Percentiles rank a stretch among this genome's conserved stretches.
phyloP scores from a whole-genome alignment of 1,140 invertebrate genomes.

The Ylistrum balloti region DNA sequence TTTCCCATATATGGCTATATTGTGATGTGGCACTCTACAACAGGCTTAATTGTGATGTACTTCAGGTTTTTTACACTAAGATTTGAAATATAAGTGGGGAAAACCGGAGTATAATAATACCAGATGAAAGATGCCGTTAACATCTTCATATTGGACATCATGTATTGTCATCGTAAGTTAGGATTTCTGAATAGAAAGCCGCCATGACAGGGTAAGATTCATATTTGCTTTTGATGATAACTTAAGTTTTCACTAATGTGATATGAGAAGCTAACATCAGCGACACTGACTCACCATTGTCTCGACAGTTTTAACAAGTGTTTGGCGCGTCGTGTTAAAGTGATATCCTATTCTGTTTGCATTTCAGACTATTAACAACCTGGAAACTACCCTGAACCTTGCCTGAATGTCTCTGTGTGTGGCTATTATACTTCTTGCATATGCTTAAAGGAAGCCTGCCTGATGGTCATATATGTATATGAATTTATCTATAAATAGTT shows the following conservation, averaged over 20 bases:
- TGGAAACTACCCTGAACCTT: background rate
- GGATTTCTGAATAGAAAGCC: background rate
- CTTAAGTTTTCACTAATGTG: too few relatives aligned
- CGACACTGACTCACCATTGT: conserved; percentile 13
- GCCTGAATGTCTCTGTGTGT: background rate
- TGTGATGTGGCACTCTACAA: too few relatives aligned
- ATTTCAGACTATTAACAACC: background rate
- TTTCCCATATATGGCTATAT: too few relatives aligned
- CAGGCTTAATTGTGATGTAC: too few relatives aligned
- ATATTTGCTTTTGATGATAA: background rate
- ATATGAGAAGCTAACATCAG: background rate
- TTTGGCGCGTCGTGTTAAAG: background rate
- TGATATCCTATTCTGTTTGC: background rate
- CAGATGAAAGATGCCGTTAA: too few relatives aligned
- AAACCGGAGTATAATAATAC: background rate
- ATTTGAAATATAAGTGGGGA: background rate
- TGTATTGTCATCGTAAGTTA: too few relatives aligned
- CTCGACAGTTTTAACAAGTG: background rate
- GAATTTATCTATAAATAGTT: too few relatives aligned
- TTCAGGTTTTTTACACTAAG: background rate
- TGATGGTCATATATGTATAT: too few relatives aligned
- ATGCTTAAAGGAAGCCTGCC: too few relatives aligned
- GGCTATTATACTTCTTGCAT: too few relatives aligned
- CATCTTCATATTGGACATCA: too few relatives aligned
- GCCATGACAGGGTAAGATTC: background rate